Evolutionary conservation across 1,140 invertebrate species (phyloP).

Genomic region (Meloidogyne exigua): DNA sequence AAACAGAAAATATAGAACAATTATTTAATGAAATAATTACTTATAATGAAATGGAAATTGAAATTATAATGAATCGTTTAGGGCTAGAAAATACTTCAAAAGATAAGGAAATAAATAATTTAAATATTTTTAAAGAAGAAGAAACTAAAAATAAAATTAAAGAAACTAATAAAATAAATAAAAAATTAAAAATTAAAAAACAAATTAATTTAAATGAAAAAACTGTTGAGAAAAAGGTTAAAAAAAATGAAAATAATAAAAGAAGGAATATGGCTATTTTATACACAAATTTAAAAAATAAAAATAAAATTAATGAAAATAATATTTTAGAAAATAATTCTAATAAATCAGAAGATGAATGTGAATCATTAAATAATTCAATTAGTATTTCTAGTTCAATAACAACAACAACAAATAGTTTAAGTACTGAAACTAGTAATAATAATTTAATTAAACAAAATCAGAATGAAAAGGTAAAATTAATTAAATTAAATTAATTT

Average conservation of each 20-base stretch:
- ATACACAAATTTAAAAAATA: background rate
- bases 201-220: background rate
- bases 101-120: background rate
- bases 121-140: background rate
- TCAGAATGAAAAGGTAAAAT: background rate
- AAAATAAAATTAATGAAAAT: background rate
- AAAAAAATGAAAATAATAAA: background rate
- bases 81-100: background rate
- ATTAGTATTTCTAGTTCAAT: background rate
- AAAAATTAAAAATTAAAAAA: background rate
- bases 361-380: background rate
- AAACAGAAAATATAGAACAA: background rate
- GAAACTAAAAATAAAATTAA: background rate
- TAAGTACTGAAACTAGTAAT: background rate
- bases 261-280: background rate
- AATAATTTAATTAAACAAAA: background rate
- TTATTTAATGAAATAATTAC: background rate
- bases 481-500: background rate
- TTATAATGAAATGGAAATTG: background rate
- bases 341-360: background rate
- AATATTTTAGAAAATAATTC: background rate
- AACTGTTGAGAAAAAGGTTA: background rate
- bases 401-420: too few species aligned
- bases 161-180: background rate
- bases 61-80: background rate